These are phyloP conservation scores for Limosa lapponica DNA, from an alignment of 2,797 vertebrate genomes.

Conservation along the genomic window DNA sequence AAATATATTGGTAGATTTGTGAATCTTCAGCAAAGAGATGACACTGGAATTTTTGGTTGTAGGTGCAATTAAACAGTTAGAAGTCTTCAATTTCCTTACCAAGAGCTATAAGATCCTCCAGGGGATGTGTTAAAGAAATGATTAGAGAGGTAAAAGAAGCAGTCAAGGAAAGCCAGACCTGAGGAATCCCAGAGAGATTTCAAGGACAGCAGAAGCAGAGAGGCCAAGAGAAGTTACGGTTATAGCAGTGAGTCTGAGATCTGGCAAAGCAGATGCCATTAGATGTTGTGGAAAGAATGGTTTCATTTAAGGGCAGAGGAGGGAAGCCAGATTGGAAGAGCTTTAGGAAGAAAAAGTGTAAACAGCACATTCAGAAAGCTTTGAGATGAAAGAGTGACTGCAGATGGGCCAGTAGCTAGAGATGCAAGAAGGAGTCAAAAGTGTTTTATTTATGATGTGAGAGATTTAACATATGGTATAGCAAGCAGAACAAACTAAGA, in stretches of 20 bases:
- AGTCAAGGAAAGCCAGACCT: not conserved
- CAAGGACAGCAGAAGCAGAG: not conserved
- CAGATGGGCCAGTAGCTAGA: conserved; percentile 56
- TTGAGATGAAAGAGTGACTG: conserved; percentile 34
- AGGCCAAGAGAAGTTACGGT: conserved; percentile 34
- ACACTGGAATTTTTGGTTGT: not conserved
- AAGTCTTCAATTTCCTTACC: not conserved
- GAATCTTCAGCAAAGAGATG: not conserved
- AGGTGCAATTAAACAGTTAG: not conserved
- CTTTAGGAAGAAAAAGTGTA: conserved; percentile 66
- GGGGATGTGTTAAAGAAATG: conserved; percentile 1
- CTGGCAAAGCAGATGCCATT: conserved; percentile 46
- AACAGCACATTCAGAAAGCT: conserved; percentile 54
- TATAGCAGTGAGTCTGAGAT: conserved; percentile 45
- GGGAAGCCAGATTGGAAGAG: conserved; percentile 56
- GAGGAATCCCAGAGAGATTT: conserved; percentile 29
- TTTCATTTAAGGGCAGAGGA: conserved; percentile 59
- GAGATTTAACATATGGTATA: conserved; percentile 51
- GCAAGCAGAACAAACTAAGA: not conserved
- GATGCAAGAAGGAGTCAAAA: conserved; percentile 30
- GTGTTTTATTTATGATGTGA: conserved; percentile 62
- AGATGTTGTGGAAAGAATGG: conserved; percentile 65
- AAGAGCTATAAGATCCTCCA: not conserved
- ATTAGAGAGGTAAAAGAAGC: not conserved
- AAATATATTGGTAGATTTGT: not conserved